A percentile compares a stretch with the other conserved stretches of the same genome.
These are phyloP conservation scores for Falco peregrinus DNA, from an alignment of 2,797 vertebrate genomes.

Conservation along the genomic window DNA sequence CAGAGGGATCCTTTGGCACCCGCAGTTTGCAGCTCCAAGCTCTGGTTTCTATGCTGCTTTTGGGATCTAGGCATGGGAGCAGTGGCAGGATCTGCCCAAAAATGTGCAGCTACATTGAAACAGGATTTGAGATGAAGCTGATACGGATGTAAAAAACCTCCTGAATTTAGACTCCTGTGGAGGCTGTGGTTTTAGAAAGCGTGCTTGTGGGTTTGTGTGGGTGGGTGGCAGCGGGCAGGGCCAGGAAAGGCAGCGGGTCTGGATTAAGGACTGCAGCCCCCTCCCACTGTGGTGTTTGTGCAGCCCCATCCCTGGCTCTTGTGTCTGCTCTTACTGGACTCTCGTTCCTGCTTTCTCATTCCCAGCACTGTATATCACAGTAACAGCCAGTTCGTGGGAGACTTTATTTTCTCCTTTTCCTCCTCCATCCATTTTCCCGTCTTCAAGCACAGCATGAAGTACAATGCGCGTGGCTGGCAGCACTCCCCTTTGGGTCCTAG, in stretches of 20 bases:
- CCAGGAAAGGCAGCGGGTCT: accelerated
- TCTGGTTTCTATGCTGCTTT: neutral
- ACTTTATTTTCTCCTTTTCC: constrained; percentile 19
- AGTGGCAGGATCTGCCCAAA: neutral
- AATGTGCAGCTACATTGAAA: neutral
- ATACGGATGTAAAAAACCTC: neutral
- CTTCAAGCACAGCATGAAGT: neutral
- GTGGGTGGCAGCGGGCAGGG: neutral
- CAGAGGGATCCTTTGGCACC: neutral
- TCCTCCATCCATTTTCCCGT: constrained; percentile 20
- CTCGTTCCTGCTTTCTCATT: neutral
- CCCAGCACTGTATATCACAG: neutral
- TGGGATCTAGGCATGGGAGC: neutral
- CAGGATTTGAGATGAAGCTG: neutral
- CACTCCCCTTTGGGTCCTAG: neutral
- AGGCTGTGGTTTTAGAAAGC: neutral
- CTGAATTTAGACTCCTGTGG: accelerated
- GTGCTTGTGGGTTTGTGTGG: neutral
- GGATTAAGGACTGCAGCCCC: neutral
- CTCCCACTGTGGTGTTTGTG: neutral
- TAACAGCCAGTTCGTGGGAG: neutral
- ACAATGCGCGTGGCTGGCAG: neutral
- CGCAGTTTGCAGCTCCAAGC: neutral
- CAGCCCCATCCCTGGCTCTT: neutral
- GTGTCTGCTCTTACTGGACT: neutral